These are phyloP conservation scores for human DNA, from an alignment of 2,113 vertebrate genomes.

Conservation along the genomic window DNA sequence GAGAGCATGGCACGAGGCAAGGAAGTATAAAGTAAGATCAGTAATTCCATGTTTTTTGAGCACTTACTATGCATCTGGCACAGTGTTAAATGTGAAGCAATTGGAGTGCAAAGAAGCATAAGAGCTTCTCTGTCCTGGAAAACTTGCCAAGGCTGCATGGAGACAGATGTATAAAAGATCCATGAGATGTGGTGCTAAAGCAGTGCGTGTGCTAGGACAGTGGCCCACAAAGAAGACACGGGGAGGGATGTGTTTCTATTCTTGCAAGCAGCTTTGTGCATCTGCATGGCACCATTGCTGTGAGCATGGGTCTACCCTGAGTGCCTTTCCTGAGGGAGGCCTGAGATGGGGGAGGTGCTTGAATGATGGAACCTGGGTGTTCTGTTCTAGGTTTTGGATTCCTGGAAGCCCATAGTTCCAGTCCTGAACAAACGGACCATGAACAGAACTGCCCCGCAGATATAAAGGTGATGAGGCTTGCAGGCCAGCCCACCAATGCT, in stretches of 20 bases:
- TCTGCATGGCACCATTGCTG: accelerated
- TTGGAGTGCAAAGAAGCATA: not conserved
- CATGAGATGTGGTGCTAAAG: accelerated
- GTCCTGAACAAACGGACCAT: not conserved
- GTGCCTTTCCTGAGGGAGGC: not conserved
- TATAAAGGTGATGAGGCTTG: not conserved
- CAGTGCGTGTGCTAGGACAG: accelerated
- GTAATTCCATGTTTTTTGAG: not conserved
- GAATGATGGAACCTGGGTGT: not conserved
- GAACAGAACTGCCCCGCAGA: not conserved
- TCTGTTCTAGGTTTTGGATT: not conserved
- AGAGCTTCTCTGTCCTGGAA: not conserved
- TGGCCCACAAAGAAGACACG: accelerated
- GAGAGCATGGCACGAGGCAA: not conserved
- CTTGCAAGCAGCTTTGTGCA: not conserved
- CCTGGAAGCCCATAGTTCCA: not conserved
- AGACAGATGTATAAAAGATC: not conserved
- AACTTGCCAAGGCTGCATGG: not conserved
- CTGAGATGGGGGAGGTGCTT: not conserved
- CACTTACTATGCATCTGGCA: not conserved
- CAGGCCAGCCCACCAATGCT: not conserved
- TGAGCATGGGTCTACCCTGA: accelerated
- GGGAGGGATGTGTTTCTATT: accelerated
- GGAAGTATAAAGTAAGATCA: not conserved
- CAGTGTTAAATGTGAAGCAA: not conserved